Base-by-base conservation (phyloP, 2,797 vertebrate genomes). In the Euphonia xanthogaster region DNA sequence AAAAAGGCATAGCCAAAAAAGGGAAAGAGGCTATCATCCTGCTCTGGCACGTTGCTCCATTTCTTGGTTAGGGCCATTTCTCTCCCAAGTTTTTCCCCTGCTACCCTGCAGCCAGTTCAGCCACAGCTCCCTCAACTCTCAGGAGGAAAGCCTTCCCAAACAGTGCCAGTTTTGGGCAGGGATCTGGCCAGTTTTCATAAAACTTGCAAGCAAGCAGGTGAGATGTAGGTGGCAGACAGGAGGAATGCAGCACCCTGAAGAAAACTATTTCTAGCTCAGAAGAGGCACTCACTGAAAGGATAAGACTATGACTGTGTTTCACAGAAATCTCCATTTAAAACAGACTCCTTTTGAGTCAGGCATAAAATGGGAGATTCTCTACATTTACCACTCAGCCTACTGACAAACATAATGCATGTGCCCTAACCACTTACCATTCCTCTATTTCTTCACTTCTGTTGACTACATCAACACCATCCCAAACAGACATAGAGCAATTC, bases 131-230 rank as follows among this genome's bases (percentile, higher is more conserved):
- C 13, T 53, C 20, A 27, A 14, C 20, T 60, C 17, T 54, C 10
- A 39, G 39, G n/a, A 76, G 20, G 22, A 94, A 62, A 14, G 18
- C 10, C 33, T 44, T 84, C 55, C 53, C 45, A 63, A 28, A 28
- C 21, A 23, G 6, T 4, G 16, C 11, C 48, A 50, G 37, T 27
- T 35, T 9, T 0, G 0, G 39, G 14, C 35, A 72, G 16, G 10
- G 51, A 72, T 57, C 39, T 17, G 45, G 21, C 14, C n/a, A 60
- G 30, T 57, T 71, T 35, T 74, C 47, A 77, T 30, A 80, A 73
- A 84, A 90, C 6, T 3, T 3, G 2, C 1, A 2, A 81, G 31
- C 30, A 70, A 78, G 42, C 37, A 83, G 65, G 48, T 62, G 66
- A 93, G 21, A 45, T 71, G 42, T 40, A 68, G 23, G 35, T 86